These are phyloP conservation scores for Junonia oenone DNA, from an alignment of 2,888 invertebrate species.

Conservation along the genomic window DNA sequence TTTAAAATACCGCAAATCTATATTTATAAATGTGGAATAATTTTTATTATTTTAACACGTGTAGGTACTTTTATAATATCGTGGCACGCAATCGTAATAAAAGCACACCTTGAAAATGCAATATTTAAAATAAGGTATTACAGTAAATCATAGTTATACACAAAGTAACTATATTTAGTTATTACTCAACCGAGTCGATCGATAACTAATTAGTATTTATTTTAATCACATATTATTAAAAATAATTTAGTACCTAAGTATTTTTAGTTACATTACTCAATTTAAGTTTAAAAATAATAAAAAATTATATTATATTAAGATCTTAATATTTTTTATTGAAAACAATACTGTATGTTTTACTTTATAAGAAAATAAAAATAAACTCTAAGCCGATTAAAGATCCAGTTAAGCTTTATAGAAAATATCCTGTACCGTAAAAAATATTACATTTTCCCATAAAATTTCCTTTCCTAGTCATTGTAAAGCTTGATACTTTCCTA, in stretches of 20 bases:
- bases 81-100: constrained; percentile 6
- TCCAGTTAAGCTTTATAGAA: neutral
- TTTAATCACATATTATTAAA: no score
- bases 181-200: neutral
- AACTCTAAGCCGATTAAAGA: neutral
- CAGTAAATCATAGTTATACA: neutral
- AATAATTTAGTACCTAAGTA: no score
- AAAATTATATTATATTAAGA: no score
- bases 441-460: neutral
- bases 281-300: no score
- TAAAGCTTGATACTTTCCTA: neutral
- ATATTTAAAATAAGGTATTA: neutral
- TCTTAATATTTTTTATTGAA: no score
- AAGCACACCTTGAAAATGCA: constrained; percentile 5
- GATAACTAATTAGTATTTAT: no score
- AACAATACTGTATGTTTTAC: no score
- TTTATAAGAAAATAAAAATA: neutral
- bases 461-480: neutral
- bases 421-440: neutral
- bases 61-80: neutral
- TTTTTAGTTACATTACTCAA: no score
- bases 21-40: constrained; percentile 20
- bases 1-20: constrained; percentile 4
- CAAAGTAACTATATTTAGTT: neutral
- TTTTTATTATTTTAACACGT: constrained; percentile 1